Percentiles rank a stretch among this genome's conserved stretches.
These are phyloP conservation scores for Epinephelus cyanopodus DNA, from an alignment of 2,113 vertebrate species.

Conservation along the genomic window DNA sequence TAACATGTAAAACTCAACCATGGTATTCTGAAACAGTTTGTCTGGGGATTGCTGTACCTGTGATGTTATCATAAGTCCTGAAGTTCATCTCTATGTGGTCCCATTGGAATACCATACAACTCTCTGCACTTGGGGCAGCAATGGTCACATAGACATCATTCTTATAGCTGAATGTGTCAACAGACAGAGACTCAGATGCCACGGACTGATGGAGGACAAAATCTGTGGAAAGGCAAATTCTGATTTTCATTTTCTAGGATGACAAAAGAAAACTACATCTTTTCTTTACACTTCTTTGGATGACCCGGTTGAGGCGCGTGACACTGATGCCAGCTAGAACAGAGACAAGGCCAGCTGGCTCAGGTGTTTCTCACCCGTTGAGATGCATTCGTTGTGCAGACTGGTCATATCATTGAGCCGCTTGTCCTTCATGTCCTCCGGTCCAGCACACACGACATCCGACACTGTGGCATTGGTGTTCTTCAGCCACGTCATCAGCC, in stretches of 20 bases:
- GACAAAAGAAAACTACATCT: background rate
- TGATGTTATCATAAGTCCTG: conserved; percentile 98
- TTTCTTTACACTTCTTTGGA: background rate
- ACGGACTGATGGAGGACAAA: conserved; percentile 95
- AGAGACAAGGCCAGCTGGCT: conserved; percentile 26
- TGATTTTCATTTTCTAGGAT: background rate
- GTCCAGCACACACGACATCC: conserved; percentile 92
- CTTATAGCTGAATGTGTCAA: conserved; percentile 96
- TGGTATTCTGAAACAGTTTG: background rate
- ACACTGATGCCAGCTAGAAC: conserved; percentile 6
- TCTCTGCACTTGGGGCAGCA: conserved; percentile 94
- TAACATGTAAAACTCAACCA: background rate
- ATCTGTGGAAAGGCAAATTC: conserved; percentile 84
- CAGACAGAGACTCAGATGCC: conserved; percentile 92
- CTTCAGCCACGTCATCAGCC: conserved; percentile 97
- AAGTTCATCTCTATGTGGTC: conserved; percentile 99
- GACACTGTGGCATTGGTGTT: conserved; percentile 98
- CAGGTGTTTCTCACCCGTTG: conserved; percentile 88
- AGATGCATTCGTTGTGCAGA: conserved; percentile 94
- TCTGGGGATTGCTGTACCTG: conserved; percentile 79
- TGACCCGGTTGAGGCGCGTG: background rate
- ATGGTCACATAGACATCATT: conserved; percentile 97
- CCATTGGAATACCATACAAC: conserved; percentile 98
- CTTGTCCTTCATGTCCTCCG: conserved; percentile 94
- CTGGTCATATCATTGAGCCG: conserved; percentile 93